phyloP scores from a whole-genome alignment of 1,140 invertebrate species.

The Cryptotermes secundus region DNA sequence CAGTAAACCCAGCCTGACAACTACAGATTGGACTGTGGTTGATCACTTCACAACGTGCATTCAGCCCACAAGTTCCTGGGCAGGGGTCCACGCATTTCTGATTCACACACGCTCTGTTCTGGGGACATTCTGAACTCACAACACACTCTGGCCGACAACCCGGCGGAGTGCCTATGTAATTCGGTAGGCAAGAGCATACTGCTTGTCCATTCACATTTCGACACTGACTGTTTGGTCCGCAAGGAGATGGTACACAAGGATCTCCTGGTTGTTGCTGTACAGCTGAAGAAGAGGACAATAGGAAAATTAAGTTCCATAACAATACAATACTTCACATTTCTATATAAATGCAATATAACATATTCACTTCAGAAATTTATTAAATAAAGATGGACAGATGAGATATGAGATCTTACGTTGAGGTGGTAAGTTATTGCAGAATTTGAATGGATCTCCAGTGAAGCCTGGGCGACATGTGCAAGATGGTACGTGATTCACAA shows the following conservation, averaged over 20 bases:
- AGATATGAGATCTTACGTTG: constrained; percentile 44
- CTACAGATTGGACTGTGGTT: constrained; percentile 55
- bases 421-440: constrained; percentile 54
- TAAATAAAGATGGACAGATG: too few species aligned
- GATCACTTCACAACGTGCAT: constrained; percentile 66
- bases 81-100: constrained; percentile 79
- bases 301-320: too few species aligned
- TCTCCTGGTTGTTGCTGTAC: constrained; percentile 47
- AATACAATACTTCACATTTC: too few species aligned
- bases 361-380: too few species aligned
- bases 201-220: constrained; percentile 65
- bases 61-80: constrained; percentile 70
- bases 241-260: constrained; percentile 72
- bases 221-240: constrained; percentile 77
- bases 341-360: too few species aligned
- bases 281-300: constrained; percentile 16
- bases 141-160: constrained; percentile 74
- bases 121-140: constrained; percentile 70
- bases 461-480: constrained; percentile 71
- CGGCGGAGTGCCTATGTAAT: constrained; percentile 70
- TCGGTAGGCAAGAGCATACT: constrained; percentile 71
- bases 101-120: constrained; percentile 71
- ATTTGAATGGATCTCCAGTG: constrained; percentile 71
- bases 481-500: constrained; percentile 70
- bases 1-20: constrained; percentile 55